Evolutionary conservation across 1,140 invertebrate species (phyloP).

Genomic region (Drosophila rhopaloa): DNA sequence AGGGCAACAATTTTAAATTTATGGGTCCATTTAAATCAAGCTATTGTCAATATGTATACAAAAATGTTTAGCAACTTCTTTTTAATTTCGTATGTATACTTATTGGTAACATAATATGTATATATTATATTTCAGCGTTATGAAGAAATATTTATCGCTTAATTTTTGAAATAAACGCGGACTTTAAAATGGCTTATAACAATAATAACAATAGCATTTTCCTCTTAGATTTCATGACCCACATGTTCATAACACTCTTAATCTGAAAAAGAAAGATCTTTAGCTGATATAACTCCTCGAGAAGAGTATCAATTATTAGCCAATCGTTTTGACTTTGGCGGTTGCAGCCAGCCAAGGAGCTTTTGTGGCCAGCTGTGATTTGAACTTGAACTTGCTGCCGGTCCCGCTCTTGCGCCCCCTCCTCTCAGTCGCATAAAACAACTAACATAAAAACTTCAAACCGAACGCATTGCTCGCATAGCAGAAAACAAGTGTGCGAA

Average conservation of each 20-base stretch:
- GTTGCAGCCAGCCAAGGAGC: conserved; percentile 43
- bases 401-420: background rate
- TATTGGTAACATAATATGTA: too few species aligned
- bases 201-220: too few species aligned
- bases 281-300: background rate
- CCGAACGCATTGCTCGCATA: conserved; percentile 69
- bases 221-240: too few species aligned
- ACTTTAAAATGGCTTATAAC: too few species aligned
- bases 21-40: too few species aligned
- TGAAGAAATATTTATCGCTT: too few species aligned
- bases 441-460: conserved; percentile 33
- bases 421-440: conserved; percentile 27
- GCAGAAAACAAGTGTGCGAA: conserved; percentile 71
- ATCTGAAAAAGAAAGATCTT: background rate
- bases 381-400: conserved; percentile 56
- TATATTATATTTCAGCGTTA: too few species aligned
- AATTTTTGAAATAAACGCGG: too few species aligned
- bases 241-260: background rate
- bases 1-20: too few species aligned
- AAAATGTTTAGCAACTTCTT: too few species aligned
- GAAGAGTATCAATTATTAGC: conserved; percentile 18
- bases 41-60: too few species aligned
- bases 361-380: conserved; percentile 48
- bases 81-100: too few species aligned
- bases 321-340: conserved; percentile 51